These are phyloP conservation scores for Muscicapa comitata DNA, from an alignment of 2,797 vertebrate species.

Conservation along the genomic window DNA sequence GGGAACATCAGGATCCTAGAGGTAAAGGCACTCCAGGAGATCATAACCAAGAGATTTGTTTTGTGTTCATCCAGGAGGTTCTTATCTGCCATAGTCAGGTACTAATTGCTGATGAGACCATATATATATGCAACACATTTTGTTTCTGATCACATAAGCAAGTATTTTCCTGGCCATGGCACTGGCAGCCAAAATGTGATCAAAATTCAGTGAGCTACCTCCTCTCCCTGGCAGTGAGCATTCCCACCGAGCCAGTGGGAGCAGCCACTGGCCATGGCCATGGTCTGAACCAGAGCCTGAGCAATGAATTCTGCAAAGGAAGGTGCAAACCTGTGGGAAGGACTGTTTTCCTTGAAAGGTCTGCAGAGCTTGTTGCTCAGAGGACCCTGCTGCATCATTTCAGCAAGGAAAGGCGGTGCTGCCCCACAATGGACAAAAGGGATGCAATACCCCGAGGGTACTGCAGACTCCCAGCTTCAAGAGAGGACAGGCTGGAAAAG, in stretches of 20 bases:
- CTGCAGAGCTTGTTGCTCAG: neutral
- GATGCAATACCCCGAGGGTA: neutral
- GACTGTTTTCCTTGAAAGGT: neutral
- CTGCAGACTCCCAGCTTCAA: neutral
- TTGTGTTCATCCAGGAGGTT: neutral
- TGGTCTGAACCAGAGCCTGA: neutral
- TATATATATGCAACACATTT: neutral
- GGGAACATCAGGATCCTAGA: neutral
- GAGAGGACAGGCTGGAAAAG: neutral
- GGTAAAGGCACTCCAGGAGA: neutral
- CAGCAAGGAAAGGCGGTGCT: slow-evolving; percentile 25
- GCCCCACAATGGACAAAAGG: slow-evolving; percentile 47
- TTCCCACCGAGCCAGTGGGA: neutral
- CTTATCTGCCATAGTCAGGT: neutral
- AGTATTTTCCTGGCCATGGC: neutral
- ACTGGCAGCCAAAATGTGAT: neutral
- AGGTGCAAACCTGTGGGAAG: neutral
- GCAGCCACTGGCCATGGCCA: neutral
- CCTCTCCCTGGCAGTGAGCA: neutral
- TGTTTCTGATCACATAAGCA: neutral
- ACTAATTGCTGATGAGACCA: neutral
- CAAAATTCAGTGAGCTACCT: neutral
- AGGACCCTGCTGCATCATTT: neutral
- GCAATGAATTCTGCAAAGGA: neutral
- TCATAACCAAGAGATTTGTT: neutral